Evolutionary conservation across 2,113 vertebrate species (phyloP).

Genomic region (Bujurquina vittata): DNA sequence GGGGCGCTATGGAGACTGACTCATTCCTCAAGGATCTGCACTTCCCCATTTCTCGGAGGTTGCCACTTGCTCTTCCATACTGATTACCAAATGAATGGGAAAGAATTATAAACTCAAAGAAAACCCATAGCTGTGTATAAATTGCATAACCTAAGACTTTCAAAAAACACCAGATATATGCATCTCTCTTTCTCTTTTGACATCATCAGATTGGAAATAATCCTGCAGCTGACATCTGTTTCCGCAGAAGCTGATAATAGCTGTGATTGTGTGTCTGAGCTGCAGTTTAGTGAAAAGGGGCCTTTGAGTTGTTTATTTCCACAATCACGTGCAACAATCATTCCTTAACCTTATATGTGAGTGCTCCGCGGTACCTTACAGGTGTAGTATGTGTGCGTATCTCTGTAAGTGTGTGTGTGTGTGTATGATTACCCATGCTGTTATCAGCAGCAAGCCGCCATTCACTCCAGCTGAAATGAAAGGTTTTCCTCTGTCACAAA

Average conservation of each 20-base stretch:
- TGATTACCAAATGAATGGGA: not conserved
- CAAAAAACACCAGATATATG: not conserved
- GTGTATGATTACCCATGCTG: conserved; percentile 75
- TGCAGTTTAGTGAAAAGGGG: conserved; percentile 65
- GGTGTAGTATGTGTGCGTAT: not conserved
- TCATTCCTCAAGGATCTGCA: not conserved
- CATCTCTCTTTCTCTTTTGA: not conserved
- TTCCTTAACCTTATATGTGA: conserved; percentile 67
- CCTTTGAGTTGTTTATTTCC: conserved; percentile 75
- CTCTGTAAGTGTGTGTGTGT: conserved; percentile 1
- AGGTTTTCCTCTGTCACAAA: conserved; percentile 94
- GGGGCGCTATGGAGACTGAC: not conserved
- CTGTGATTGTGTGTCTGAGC: conserved; percentile 64
- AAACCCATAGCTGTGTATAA: not conserved
- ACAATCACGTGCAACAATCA: conserved; percentile 70
- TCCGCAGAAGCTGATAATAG: conserved; percentile 46
- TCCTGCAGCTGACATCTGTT: conserved; percentile 34
- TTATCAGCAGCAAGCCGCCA: conserved; percentile 88
- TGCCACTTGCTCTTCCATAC: not conserved
- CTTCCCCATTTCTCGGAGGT: not conserved
- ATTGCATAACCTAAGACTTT: not conserved
- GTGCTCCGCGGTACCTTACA: conserved; percentile 38
- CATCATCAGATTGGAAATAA: conserved; percentile 22
- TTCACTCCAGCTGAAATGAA: conserved; percentile 90
- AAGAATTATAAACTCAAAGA: not conserved